Base-by-base conservation (phyloP, 2,888 invertebrate genomes). In the Ecliptopera silaceata region DNA sequence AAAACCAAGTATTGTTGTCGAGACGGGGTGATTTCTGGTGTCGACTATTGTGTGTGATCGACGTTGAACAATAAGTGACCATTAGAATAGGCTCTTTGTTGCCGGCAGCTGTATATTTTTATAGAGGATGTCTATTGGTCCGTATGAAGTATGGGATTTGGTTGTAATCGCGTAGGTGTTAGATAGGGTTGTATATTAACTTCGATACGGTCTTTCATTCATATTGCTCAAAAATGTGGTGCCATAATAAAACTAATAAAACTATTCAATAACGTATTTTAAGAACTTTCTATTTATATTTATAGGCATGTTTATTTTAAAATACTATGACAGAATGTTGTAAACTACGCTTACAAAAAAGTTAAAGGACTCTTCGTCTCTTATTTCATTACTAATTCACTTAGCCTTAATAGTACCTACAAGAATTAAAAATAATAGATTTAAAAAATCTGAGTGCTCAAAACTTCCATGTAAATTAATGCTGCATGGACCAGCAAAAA, bases 61-160 rank as follows among this genome's bases (percentile, higher is more conserved):
- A 69, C 74, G 75, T 83, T 80, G 84, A 87, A 89, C 89, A 90
- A 89, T 87, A 78, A 85, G 74, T 88, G 88, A 83, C 88, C 89
- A 86, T 81, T 78, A 79, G 77, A 79, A 79, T 77, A 75, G 72
- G 68, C 64, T 77, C 79, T 80, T 88, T 86, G 82, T 86, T 76
- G 67, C 66, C 64, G 70, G 80, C 88, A 88, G 88, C 85, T 88
- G 88, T 82, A 77, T 76, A 72, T 81, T 84, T 84, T 83, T 84
- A 82, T 85, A 79, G 79, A 82, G 75, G 78, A 77, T 81, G 69
- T 75, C 75, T 77, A 78, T 80, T 71, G 70, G 68, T 75, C 75
- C 79, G 72, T 72, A 76, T 80, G 76, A 76, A 72, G 71, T 75
- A 77, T 73, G 70, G 70, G 61, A 65, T 74, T 76, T 72, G 69